These are phyloP conservation scores for Ephialtes manifestator DNA, from an alignment of 2,888 invertebrate species.

Conservation along the genomic window DNA sequence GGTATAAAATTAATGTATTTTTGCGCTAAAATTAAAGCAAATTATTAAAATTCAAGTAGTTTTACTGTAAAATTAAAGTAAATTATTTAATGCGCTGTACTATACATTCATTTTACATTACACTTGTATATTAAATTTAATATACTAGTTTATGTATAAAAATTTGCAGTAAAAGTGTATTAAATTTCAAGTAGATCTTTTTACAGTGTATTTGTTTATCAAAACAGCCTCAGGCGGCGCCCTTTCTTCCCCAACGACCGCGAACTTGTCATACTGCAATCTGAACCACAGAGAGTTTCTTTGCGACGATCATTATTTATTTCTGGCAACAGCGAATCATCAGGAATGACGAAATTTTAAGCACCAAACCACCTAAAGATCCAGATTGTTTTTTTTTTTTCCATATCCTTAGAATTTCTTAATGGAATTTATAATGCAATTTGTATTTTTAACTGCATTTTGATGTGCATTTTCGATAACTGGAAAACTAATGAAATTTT, in stretches of 20 bases:
- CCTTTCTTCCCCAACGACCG: neutral
- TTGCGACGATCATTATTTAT: constrained; percentile 38
- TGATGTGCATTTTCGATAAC: neutral
- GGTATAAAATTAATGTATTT: too few relatives aligned
- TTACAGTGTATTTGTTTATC: too few relatives aligned
- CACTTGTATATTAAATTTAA: too few relatives aligned
- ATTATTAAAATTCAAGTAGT: too few relatives aligned
- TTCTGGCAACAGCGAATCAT: constrained; percentile 40
- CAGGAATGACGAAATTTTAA: constrained; percentile 15
- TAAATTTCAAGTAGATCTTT: too few relatives aligned
- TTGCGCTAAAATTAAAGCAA: too few relatives aligned
- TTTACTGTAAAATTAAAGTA: too few relatives aligned
- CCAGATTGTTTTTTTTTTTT: neutral
- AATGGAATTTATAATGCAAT: neutral
- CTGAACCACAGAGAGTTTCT: constrained; percentile 12
- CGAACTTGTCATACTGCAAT: constrained; percentile 27
- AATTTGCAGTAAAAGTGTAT: too few relatives aligned
- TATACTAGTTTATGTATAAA: too few relatives aligned
- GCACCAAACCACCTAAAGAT: neutral
- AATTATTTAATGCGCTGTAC: too few relatives aligned
- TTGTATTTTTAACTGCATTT: neutral
- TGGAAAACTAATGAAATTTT: neutral
- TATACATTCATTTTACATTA: too few relatives aligned
- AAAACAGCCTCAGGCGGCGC: constrained; percentile 27
- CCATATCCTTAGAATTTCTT: neutral